Base-by-base conservation (phyloP, 2,888 invertebrate species). In the Cremastinae sp. region DNA sequence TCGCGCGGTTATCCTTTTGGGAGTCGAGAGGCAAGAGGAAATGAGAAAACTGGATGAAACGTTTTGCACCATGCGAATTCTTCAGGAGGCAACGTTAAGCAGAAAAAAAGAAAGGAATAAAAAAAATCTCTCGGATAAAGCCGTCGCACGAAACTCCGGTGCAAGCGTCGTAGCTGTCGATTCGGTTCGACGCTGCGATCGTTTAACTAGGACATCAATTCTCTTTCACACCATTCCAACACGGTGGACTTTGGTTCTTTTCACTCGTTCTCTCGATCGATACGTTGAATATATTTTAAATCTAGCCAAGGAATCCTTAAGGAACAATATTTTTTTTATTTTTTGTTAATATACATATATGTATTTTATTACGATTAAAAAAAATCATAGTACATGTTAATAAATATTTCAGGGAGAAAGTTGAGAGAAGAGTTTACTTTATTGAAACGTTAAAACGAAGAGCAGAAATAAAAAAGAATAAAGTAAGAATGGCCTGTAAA, bases 191-290 rank as follows among this genome's bases (percentile, higher is more conserved):
- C 66, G 54, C 20, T 43, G 41, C 70, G 47, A 28, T 75, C 71
- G 66, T 54, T 75, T 54, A 71, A 59, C 54, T 22, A 45, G 62
- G 38, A 58, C 74, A 77, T 71, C 74, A 74, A 78, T 78, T 51
- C 71, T 47, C 36, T 36, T 20, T 36, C 68, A 38, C 58, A 28
- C 34, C 9, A 18, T 12, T n/a, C 12, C 38, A 41, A 41, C 51
- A 34, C 45, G 54, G 65, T 53, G 54, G 28, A 28, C 34, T 45
- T 53, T 54, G 65, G 58, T 73, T 64, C 72, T 66, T 72, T 43
- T 45, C 45, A 38, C 18, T 64, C 53, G 68, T 77, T 41, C 34
- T 16, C 22, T 28, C 22, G 3, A 20, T 53, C n/a, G n/a, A 18
- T 49, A 49, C 20, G 18, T 47, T 20, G 51, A 10, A 47, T 64